Conservation (phyloP, 1,140 invertebrate species). For the Maniola jurtina region DNA sequence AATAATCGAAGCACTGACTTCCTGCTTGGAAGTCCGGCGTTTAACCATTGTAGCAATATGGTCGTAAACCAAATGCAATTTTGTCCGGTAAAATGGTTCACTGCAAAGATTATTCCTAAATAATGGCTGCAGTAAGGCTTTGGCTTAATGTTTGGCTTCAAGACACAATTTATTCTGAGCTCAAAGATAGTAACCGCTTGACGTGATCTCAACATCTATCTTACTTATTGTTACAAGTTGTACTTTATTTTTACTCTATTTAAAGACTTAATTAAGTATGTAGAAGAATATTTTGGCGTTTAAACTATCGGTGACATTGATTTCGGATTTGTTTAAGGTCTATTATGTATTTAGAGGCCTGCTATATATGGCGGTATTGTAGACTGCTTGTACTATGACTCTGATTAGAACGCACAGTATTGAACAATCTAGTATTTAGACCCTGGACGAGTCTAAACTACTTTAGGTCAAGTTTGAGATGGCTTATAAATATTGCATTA, state of each 20-base stretch:
- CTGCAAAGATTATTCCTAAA: conserved; percentile 15
- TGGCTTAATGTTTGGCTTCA: conserved; percentile 14
- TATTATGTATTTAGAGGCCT: too few relatives aligned
- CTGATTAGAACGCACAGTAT: too few relatives aligned
- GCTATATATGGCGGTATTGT: too few relatives aligned
- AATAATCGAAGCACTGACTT: background rate
- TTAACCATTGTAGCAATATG: background rate
- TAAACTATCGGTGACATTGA: too few relatives aligned
- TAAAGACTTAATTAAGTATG: background rate
- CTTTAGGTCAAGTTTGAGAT: too few relatives aligned
- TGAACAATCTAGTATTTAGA: too few relatives aligned
- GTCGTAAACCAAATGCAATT: conserved; percentile 5
- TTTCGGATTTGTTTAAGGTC: too few relatives aligned
- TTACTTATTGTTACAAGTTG: conserved; percentile 7
- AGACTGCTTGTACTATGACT: too few relatives aligned
- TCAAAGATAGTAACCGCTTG: conserved; percentile 12
- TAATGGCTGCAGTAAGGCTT: conserved; percentile 15
- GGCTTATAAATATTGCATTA: too few relatives aligned
- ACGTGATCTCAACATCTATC: background rate
- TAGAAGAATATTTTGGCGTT: background rate
- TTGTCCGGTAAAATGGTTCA: conserved; percentile 7
- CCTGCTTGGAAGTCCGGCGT: background rate
- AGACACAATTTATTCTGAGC: conserved; percentile 10
- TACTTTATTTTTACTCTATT: background rate
- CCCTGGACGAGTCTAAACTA: too few relatives aligned